Conservation (phyloP, 1,140 invertebrate species). For the Apis laboriosa region DNA sequence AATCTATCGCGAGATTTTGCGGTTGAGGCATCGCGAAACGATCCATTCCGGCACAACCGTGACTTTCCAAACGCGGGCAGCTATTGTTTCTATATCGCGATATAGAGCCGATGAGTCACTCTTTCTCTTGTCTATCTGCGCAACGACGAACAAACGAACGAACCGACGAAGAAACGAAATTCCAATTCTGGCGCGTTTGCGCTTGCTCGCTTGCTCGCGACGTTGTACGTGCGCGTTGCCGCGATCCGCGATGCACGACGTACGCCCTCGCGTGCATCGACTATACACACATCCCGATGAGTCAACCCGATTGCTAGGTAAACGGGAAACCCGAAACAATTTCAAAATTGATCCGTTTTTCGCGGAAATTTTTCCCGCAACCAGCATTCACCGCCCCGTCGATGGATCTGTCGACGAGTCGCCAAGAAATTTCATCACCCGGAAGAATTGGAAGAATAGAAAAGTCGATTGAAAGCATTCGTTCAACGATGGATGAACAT, state of each 20-base stretch:
- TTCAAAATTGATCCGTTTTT: background rate
- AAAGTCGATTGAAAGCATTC: background rate
- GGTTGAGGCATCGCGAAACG: slow-evolving; percentile 1
- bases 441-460: background rate
- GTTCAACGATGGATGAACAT: background rate
- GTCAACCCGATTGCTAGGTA: slow-evolving; percentile 56
- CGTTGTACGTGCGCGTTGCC: background rate
- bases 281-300: slow-evolving; percentile 5
- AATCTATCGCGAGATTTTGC: background rate
- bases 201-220: slow-evolving; percentile 5
- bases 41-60: background rate
- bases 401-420: background rate
- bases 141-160: background rate
- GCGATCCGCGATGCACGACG: background rate
- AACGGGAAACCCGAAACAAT: slow-evolving; percentile 38
- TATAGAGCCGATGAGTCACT: slow-evolving; percentile 25
- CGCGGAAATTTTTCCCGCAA: background rate
- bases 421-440: background rate
- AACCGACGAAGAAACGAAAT: slow-evolving; percentile 48
- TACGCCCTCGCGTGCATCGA: slow-evolving; percentile 17
- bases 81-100: slow-evolving; percentile 41
- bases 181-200: slow-evolving; percentile 25
- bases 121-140: background rate
- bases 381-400: background rate
- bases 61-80: background rate